Base-by-base conservation (phyloP, 1,140 invertebrate genomes). In the Caenorhabditis tropicalis region DNA sequence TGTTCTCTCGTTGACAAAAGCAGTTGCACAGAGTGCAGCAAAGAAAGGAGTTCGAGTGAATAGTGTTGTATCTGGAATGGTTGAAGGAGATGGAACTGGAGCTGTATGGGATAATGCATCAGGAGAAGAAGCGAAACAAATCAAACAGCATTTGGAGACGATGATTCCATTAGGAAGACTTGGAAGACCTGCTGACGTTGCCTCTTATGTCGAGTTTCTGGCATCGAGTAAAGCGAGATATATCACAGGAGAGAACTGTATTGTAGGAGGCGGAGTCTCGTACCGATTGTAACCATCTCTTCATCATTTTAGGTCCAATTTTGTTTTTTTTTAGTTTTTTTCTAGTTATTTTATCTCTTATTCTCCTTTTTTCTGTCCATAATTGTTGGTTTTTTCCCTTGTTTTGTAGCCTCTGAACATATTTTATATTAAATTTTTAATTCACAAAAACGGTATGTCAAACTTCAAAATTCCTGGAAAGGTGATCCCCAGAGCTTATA, bases 81-180 rank as follows among this genome's bases (percentile, higher is more conserved):
- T 81, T 36, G 70, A 84, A 84, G 70, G 83, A 36, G 70, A 84
- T 21, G 83, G 83, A 16, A 49, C 70, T n/a, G 70, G 79, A 19
- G 65, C 79, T 27, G 65, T 84, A 5, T 81, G 79, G 70, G 70
- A 79, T 31, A 19, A 79, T 24, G 16, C 65, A 6, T 60, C 49
- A 19, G 48, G 21, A n/a, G 70, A 84, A 29, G 33, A 56, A n/a
- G 65, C 53, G 7, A 46, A 33, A n/a, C 79, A 79, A 36, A 58
- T 84, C 31, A 49, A 51, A 33, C 48, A 84, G 21, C 36, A 79
- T 43, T 46, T 84, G 12, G 58, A 79, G 21, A 12, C 70, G 6
- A 84, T 84, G 83, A 84, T 81, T 46, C 83, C 83, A 9, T 36
- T 84, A 21, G 83, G 83, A 58, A 39, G 83, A 56, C n/a, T 84